phyloP scores from a whole-genome alignment of 2,113 vertebrate genomes.

The Calidris pygmaea region DNA sequence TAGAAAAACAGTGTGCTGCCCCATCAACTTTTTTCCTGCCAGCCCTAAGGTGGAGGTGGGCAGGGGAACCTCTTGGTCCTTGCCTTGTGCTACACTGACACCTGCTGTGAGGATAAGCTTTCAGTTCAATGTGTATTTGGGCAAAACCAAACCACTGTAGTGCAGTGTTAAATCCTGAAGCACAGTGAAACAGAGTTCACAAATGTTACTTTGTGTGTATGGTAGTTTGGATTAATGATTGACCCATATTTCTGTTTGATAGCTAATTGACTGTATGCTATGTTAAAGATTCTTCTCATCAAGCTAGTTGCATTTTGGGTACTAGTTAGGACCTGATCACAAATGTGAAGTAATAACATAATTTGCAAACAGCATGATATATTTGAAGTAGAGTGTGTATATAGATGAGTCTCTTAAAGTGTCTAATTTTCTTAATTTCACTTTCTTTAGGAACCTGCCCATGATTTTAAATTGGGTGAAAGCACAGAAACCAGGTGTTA shows the following conservation, averaged over 20 bases:
- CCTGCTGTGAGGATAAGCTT: neutral
- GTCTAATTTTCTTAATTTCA: neutral
- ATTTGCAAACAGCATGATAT: neutral
- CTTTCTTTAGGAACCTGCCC: slow-evolving; percentile 86
- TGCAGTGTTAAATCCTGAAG: neutral
- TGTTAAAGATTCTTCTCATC: neutral
- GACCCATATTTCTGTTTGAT: neutral
- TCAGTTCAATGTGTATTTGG: accelerated
- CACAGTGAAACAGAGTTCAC: neutral
- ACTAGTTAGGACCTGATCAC: neutral
- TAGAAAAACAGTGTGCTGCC: neutral
- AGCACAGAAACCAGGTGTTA: slow-evolving; percentile 88
- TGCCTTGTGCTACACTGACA: neutral
- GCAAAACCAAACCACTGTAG: neutral
- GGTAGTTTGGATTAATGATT: neutral
- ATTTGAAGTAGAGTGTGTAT: neutral
- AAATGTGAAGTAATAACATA: neutral
- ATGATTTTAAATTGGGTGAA: slow-evolving; percentile 94
- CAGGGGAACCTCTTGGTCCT: neutral
- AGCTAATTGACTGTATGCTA: neutral
- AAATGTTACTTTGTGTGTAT: neutral
- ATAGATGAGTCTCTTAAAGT: neutral
- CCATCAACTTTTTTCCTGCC: neutral
- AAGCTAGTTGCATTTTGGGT: neutral
- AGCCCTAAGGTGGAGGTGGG: neutral